Evolutionary conservation across 1,140 invertebrate species (phyloP).

Genomic region (Pectinophora gossypiella): DNA sequence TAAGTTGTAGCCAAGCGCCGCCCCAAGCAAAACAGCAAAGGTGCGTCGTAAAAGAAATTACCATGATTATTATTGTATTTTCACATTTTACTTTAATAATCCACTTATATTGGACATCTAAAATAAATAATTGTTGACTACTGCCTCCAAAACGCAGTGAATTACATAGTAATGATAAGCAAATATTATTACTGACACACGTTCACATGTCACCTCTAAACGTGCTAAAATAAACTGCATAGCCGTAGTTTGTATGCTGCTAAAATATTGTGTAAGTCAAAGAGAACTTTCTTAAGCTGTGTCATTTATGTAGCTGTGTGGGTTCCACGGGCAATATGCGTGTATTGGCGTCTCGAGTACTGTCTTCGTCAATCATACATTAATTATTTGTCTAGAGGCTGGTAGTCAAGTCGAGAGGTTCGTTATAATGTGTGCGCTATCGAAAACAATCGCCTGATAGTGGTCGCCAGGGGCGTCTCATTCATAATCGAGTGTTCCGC

Average conservation of each 20-base stretch:
- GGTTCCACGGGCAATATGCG: no score
- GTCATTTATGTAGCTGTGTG: background rate
- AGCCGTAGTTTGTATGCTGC: background rate
- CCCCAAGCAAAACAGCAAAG: background rate
- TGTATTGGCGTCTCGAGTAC: no score
- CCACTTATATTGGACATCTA: no score
- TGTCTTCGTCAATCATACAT: conserved; percentile 24
- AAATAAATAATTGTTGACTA: background rate
- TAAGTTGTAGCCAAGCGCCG: background rate
- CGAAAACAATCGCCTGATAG: conserved; percentile 30
- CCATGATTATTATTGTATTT: background rate
- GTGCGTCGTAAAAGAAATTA: background rate
- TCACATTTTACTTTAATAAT: background rate
- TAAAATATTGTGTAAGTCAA: background rate
- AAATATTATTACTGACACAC: background rate
- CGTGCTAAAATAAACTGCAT: background rate
- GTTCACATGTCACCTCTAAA: background rate
- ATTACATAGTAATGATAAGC: background rate
- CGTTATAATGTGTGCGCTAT: conserved; percentile 33
- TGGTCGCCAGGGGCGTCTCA: conserved; percentile 28
- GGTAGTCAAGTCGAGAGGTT: conserved; percentile 29
- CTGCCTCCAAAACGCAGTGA: background rate
- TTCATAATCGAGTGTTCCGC: conserved; percentile 19
- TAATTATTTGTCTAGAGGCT: conserved; percentile 29
- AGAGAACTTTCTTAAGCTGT: background rate